These are phyloP conservation scores for Eueides isabella DNA, from an alignment of 1,140 invertebrate genomes.

Conservation along the genomic window DNA sequence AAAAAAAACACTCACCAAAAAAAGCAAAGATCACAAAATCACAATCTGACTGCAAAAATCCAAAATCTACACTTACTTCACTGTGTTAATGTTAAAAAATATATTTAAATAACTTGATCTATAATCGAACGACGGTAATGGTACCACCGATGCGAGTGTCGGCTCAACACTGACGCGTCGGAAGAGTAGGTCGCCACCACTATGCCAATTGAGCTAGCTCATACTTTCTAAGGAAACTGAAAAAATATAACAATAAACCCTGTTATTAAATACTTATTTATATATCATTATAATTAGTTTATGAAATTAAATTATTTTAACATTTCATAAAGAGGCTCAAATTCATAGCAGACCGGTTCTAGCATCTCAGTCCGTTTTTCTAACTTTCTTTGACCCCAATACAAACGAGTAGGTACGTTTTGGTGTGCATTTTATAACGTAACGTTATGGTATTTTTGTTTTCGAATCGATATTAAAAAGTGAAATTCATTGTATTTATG, in stretches of 20 bases:
- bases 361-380: slow-evolving; percentile 61
- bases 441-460: slow-evolving; percentile 34
- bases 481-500: slow-evolving; percentile 1
- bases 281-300: slow-evolving; percentile 14
- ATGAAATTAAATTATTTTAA: not conserved
- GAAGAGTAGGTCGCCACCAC: slow-evolving; percentile 39
- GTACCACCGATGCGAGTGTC: slow-evolving; percentile 68
- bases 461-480: slow-evolving; percentile 25
- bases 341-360: slow-evolving; percentile 53
- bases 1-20: not conserved
- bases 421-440: slow-evolving; percentile 35
- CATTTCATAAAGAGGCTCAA: slow-evolving; percentile 40
- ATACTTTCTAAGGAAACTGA: slow-evolving; percentile 45
- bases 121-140: slow-evolving; percentile 39
- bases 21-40: not conserved
- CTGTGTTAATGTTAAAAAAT: slow-evolving; percentile 11
- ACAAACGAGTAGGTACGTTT: slow-evolving; percentile 37
- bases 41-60: not conserved
- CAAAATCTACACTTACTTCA: slow-evolving; percentile 3
- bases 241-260: slow-evolving; percentile 28
- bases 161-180: slow-evolving; percentile 55
- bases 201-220: slow-evolving; percentile 38
- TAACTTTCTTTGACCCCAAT: slow-evolving; percentile 77
- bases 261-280: not conserved
- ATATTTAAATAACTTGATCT: slow-evolving; percentile 10